Evolutionary conservation across 2,888 invertebrate species (phyloP), one percentile per base, ranked within the genome.

Genomic region (Xestobium rufovillosum): DNA sequence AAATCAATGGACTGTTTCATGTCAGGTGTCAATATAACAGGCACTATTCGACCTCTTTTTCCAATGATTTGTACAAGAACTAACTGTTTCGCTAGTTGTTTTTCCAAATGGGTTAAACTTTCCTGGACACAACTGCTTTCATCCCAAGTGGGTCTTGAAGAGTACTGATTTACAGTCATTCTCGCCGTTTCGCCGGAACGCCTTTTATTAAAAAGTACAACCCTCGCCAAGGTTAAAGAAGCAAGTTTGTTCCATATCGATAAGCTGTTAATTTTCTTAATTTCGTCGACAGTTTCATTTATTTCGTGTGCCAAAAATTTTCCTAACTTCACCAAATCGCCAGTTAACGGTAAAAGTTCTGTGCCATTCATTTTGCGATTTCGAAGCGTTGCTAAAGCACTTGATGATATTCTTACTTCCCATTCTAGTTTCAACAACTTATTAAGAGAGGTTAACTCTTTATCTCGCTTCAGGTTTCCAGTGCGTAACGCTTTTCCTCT

Each of bases 311-410:
- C 36, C 23, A 48, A 17, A 36, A 35, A 46, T 6, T 37, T 42
- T 17, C 26, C 48, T 4, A 46, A 26, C 36, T 43, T 44, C 2
- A 49, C 31, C 8, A 48, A 33, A 37, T 48, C 44, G 16, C 26
- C 42, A 9, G 48, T 49, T 17, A 49, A 19, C 13, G 48, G 48
- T 23, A 49, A 39, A 8, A 49, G 30, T 41, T 48, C 39, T 8
- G 36, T 29, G 8, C n/a, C 19, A 29, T 29, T 49, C 6, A 38
- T 4, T 37, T 47, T 46, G 31, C 40, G 35, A 3, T 28, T 35
- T 28, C 47, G 30, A 3, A 49, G 15, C 14, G 44, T 47, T 16
- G 36, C 28, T 10, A 45, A 15, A 11, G 49, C 47, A 42, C 39
- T 40, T 1, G 45, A 47, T 2, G 45, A 49, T 25, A 49, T 43